Percentiles rank a stretch among this genome's conserved stretches.
Evolutionary conservation across 2,888 invertebrate genomes (phyloP).

Genomic region (Pollenia labialis): DNA sequence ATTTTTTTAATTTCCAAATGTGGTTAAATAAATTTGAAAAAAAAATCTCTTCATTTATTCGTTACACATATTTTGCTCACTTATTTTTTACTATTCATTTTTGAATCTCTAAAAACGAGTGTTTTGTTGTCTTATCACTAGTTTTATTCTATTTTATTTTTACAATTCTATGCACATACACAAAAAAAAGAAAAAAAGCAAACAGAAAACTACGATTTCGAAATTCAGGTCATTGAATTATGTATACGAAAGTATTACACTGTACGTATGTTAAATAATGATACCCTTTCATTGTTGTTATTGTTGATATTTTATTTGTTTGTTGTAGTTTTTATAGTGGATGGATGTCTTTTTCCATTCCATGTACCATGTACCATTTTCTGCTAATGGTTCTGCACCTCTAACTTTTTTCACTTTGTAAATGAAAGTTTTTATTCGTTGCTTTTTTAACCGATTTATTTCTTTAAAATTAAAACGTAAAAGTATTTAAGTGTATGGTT

Average conservation of each 20-base stretch:
- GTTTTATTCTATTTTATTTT: conserved; percentile 45
- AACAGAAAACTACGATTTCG: conserved; percentile 53
- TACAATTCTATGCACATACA: conserved; percentile 61
- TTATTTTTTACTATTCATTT: conserved; percentile 16
- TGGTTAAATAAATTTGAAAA: neutral
- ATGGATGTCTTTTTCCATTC: conserved; percentile 28
- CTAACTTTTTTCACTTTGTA: conserved; percentile 16
- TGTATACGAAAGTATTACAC: conserved; percentile 45
- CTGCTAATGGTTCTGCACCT: conserved; percentile 58
- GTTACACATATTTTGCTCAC: neutral
- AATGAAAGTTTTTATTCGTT: conserved; percentile 23
- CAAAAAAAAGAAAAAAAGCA: neutral
- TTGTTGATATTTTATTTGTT: conserved; percentile 19
- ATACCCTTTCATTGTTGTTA: conserved; percentile 45
- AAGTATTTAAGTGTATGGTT: neutral
- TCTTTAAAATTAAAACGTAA: neutral
- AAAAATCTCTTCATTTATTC: conserved; percentile 14
- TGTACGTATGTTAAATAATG: conserved; percentile 45
- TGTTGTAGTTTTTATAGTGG: neutral
- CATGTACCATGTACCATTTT: conserved; percentile 38
- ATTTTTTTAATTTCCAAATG: neutral
- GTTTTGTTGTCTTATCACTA: conserved; percentile 54
- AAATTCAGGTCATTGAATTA: conserved; percentile 73
- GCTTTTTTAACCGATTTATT: conserved; percentile 7
- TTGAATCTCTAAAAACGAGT: neutral